A percentile compares a stretch with the other conserved stretches of the same genome.
phyloP scores from a whole-genome alignment of 2,113 vertebrate genomes.

The Silurus glanis region DNA sequence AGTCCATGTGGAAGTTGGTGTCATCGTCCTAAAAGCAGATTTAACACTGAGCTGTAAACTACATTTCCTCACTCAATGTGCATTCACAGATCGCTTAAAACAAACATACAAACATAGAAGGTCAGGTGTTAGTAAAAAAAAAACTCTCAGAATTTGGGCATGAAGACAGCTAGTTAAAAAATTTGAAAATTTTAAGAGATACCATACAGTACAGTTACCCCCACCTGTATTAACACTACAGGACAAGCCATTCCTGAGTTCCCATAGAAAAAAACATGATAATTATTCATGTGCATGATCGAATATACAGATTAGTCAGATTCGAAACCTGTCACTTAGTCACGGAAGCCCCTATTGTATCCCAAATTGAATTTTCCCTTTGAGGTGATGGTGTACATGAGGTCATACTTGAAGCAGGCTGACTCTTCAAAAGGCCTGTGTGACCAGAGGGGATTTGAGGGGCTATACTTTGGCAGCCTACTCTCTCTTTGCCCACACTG shows the following conservation, averaged over 20 bases:
- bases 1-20: conserved; percentile 80
- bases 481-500: conserved; percentile 3
- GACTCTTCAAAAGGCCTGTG: conserved; percentile 20
- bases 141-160: neutral
- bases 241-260: neutral
- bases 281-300: neutral
- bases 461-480: conserved; percentile 8
- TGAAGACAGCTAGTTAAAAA: neutral
- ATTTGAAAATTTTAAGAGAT: neutral
- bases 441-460: conserved; percentile 24
- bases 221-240: conserved; percentile 22
- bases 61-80: neutral
- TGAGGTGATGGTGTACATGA: conserved; percentile 63
- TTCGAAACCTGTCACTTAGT: conserved; percentile 50
- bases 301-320: conserved; percentile 26
- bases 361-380: conserved; percentile 57
- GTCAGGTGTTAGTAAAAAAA: neutral
- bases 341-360: conserved; percentile 47
- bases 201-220: neutral
- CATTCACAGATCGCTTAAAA: conserved; percentile 1
- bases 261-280: neutral
- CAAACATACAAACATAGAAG: neutral
- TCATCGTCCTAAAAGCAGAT: conserved; percentile 78
- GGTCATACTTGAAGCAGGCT: conserved; percentile 60
- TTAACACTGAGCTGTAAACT: conserved; percentile 19